A percentile compares a stretch with the other conserved stretches of the same genome.
phyloP scores from a whole-genome alignment of 2,113 vertebrate species.

The Gobio gobio region DNA sequence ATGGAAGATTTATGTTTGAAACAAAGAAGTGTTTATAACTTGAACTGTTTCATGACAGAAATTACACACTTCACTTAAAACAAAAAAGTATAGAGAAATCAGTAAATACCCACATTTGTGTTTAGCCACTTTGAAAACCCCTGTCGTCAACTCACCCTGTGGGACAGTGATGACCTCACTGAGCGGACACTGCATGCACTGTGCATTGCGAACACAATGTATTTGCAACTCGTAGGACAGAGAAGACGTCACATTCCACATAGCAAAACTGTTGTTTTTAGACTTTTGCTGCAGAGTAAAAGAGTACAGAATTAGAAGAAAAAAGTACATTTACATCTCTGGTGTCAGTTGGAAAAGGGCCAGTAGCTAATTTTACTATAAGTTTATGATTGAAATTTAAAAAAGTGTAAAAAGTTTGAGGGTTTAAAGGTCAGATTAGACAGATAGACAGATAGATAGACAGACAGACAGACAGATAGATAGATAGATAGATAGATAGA shows the following conservation, averaged over 20 bases:
- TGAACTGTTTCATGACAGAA: background rate
- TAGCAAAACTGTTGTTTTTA: background rate
- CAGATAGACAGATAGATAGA: no score
- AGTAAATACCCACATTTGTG: background rate
- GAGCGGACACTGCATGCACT: constrained; percentile 65
- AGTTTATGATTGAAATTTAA: no score
- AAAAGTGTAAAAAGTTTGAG: background rate
- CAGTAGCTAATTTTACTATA: background rate
- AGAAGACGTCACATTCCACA: constrained; percentile 59
- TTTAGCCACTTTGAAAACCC: background rate
- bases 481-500: no score
- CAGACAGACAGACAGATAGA: no score
- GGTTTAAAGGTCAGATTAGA: background rate
- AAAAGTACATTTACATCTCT: background rate
- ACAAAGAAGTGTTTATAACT: background rate
- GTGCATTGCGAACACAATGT: constrained; percentile 41
- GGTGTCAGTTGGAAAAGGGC: background rate
- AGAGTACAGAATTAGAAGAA: background rate
- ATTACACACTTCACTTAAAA: background rate
- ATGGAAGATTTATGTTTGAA: background rate
- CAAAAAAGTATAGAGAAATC: background rate
- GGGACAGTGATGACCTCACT: constrained; percentile 63
- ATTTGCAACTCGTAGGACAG: constrained; percentile 66
- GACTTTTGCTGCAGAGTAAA: constrained; percentile 40
- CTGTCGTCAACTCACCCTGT: constrained; percentile 60